Conservation (phyloP, 2,113 vertebrate genomes). For the Ictalurus punctatus region DNA sequence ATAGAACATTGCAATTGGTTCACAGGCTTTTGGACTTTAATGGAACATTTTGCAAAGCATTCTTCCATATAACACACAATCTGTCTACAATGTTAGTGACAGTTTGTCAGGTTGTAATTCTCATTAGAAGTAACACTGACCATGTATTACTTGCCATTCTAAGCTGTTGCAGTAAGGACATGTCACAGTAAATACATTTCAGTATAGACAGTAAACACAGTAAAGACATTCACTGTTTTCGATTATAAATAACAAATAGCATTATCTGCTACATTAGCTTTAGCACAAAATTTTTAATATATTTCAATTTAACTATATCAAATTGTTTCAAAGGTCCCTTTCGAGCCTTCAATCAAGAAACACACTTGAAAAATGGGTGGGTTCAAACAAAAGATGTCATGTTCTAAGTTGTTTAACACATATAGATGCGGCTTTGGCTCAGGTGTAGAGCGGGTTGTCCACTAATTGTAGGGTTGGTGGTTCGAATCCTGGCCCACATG, state of each 20-base stretch:
- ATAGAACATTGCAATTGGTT: too few relatives aligned
- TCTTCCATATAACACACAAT: background rate
- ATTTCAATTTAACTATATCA: background rate
- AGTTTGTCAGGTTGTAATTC: background rate
- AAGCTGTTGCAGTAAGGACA: background rate
- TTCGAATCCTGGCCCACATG: too few relatives aligned
- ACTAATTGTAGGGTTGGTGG: too few relatives aligned
- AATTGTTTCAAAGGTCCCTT: background rate
- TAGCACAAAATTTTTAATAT: background rate
- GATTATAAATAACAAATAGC: background rate
- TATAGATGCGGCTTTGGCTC: background rate
- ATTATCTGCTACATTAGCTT: background rate
- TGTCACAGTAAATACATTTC: background rate
- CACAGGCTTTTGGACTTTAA: background rate
- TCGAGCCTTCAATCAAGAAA: background rate
- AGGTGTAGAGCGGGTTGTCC: too few relatives aligned
- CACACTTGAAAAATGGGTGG: background rate
- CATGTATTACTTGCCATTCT: background rate
- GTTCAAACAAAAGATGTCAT: background rate
- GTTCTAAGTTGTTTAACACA: background rate
- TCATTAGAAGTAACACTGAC: background rate
- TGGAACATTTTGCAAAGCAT: background rate
- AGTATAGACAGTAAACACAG: too few relatives aligned
- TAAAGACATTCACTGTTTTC: background rate
- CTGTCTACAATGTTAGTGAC: background rate